Percentiles rank a stretch among this genome's conserved stretches.
These are phyloP conservation scores for Labrus mixtus DNA, from an alignment of 2,113 vertebrate genomes.

Conservation along the genomic window DNA sequence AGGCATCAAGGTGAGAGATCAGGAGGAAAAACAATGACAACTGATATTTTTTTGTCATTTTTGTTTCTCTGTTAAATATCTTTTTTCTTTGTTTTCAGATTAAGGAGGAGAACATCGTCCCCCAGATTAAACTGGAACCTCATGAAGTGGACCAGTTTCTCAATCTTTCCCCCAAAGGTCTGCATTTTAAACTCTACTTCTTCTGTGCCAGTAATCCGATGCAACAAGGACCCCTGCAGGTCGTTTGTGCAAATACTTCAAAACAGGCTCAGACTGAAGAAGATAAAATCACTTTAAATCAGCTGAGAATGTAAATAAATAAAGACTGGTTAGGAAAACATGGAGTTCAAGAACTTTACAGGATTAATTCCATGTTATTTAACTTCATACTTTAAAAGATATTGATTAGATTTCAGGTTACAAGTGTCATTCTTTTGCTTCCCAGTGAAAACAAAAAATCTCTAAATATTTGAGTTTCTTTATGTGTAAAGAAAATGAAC, in stretches of 20 bases:
- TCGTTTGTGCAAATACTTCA: background rate
- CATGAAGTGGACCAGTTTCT: slow-evolving; percentile 99
- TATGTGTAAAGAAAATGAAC: no score
- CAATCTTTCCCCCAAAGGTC: slow-evolving; percentile 94
- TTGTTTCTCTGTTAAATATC: background rate
- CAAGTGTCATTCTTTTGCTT: no score
- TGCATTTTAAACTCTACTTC: background rate
- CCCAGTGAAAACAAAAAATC: no score
- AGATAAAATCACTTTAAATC: no score
- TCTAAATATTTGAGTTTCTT: no score
- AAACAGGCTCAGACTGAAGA: background rate
- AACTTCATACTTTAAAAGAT: background rate
- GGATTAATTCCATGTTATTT: no score
- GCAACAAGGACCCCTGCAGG: slow-evolving; percentile 64
- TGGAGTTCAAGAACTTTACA: no score
- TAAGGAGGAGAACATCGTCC: slow-evolving; percentile 88
- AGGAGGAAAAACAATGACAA: background rate
- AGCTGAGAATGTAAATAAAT: no score
- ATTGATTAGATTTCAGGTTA: no score
- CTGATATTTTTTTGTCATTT: background rate
- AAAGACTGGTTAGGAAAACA: no score
- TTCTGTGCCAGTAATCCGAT: background rate
- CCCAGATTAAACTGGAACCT: slow-evolving; percentile 97
- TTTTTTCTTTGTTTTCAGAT: slow-evolving; percentile 73
- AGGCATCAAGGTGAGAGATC: slow-evolving; percentile 63